Evolutionary conservation across 2,113 vertebrate species (phyloP), one percentile per base, ranked within the genome.

Genomic region (Sinosuthora webbiana): DNA sequence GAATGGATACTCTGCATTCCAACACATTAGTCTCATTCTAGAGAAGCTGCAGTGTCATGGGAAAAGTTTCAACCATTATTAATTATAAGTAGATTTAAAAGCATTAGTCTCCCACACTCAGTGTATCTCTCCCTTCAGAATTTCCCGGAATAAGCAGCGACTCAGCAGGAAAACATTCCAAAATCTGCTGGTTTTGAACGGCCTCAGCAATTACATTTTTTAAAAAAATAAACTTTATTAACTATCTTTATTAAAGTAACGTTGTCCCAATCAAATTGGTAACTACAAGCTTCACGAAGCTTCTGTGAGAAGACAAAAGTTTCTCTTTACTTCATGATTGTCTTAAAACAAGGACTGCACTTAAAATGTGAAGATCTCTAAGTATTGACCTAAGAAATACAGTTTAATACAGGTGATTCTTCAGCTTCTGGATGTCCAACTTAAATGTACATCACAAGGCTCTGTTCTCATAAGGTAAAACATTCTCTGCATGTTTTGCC

Each of bases 1-100:
- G 89, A 94, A 95, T 83, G 82, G 42, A 88, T 6, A 85, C 49
- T 77, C 82, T 30, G 94, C 95, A 96, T 94, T 92, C 95, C 94
- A 97, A 96, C 7, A 97, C 93, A 97, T 92, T 76, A 95, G 91
- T 79, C 68, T 97, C 78, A 91, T 17, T 91, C 92, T 96, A 91
- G 53, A 95, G 93, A 95, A 90, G 89, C 83, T 81, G 86, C 92
- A 79, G 60, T 59, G 82, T 87, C 94, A 88, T 35, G 86, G 93
- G 87, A 39, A 39, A 88, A 77, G 55, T 87, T 94, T 90, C 47
- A 87, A 95, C 39, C 55, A 90, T 57, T 95, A 77, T 85, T 89
- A 57, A 95, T 80, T 21, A 15, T 10, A n/a, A 69, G 64, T 28
- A 75, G 73, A 73, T 89, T 90, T 71, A 60, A 93, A 92, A 94